Percentiles rank a stretch among this genome's conserved stretches.
Conservation (phyloP, 2,888 invertebrate species). For the Chymomyza procnemis region DNA sequence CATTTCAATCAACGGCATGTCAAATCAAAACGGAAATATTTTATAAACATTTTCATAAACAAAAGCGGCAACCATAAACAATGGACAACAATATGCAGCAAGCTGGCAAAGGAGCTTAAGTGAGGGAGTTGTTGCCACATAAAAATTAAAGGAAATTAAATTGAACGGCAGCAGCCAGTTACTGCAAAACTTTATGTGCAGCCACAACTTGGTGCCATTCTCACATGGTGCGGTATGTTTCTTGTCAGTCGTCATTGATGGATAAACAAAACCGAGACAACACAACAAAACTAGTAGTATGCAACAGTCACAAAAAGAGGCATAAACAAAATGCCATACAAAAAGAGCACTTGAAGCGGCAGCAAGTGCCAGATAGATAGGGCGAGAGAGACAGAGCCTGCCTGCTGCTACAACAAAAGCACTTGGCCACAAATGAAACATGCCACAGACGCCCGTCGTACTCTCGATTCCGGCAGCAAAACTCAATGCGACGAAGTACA, state of each 20-base stretch:
- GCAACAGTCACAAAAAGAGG: conserved; percentile 63
- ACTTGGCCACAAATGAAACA: conserved; percentile 58
- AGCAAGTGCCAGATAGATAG: conserved; percentile 8
- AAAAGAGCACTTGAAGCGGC: conserved; percentile 42
- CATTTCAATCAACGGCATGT: conserved; percentile 61
- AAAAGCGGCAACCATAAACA: conserved; percentile 14
- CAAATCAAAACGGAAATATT: conserved; percentile 66
- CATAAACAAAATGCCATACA: conserved; percentile 55
- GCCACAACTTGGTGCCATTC: background rate
- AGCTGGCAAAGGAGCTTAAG: background rate
- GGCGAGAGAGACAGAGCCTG: conserved; percentile 24
- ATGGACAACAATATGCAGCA: conserved; percentile 1
- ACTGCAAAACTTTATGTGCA: conserved; percentile 36
- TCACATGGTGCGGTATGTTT: conserved; percentile 60
- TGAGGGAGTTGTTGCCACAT: conserved; percentile 13
- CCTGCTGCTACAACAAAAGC: conserved; percentile 5
- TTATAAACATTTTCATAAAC: conserved; percentile 62
- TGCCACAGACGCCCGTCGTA: conserved; percentile 48
- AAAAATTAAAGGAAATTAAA: conserved; percentile 63
- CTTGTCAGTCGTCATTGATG: conserved; percentile 69
- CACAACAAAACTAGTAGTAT: conserved; percentile 38
- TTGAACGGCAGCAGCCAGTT: conserved; percentile 39
- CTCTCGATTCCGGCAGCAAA: conserved; percentile 54
- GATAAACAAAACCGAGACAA: conserved; percentile 56
- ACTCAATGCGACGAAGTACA: conserved; percentile 42